Evolutionary conservation across 2,797 vertebrate genomes (phyloP).

Genomic region (Psittacula derbiana): DNA sequence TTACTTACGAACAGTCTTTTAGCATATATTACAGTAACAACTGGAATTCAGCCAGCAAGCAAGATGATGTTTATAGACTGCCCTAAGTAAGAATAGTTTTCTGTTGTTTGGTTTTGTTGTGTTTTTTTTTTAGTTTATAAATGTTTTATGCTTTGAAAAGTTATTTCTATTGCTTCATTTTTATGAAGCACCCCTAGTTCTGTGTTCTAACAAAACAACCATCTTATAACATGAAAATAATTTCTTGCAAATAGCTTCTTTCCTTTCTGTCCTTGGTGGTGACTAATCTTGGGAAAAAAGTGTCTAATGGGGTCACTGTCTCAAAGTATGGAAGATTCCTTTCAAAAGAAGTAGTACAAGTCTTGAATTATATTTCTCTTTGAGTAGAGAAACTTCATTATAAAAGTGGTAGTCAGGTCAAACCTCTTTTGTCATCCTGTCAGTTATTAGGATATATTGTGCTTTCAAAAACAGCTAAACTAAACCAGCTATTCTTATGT

Average conservation of each 20-base stretch:
- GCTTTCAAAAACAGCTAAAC: not conserved
- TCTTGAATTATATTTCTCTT: constrained; percentile 32
- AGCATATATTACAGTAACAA: not conserved
- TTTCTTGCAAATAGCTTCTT: constrained; percentile 7
- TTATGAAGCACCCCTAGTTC: not conserved
- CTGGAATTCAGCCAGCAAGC: not conserved
- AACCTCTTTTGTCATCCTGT: constrained; percentile 30
- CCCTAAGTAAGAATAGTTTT: not conserved
- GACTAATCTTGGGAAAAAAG: not conserved
- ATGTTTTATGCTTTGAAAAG: not conserved
- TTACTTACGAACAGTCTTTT: not conserved
- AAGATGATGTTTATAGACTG: not conserved
- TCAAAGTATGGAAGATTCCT: constrained; percentile 17
- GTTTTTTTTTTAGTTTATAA: not conserved
- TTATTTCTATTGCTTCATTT: constrained; percentile 2
- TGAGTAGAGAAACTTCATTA: constrained; percentile 40
- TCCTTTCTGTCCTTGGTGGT: constrained; percentile 3
- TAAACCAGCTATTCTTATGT: not conserved
- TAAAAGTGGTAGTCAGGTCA: constrained; percentile 44
- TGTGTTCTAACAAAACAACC: not conserved
- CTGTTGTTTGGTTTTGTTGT: not conserved
- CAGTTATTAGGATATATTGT: constrained; percentile 3
- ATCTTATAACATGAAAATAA: not conserved
- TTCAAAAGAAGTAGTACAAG: constrained; percentile 9
- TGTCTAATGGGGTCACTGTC: not conserved